Evolutionary conservation across 2,888 invertebrate species (phyloP).

Genomic region (Bedellia somnulentella): DNA sequence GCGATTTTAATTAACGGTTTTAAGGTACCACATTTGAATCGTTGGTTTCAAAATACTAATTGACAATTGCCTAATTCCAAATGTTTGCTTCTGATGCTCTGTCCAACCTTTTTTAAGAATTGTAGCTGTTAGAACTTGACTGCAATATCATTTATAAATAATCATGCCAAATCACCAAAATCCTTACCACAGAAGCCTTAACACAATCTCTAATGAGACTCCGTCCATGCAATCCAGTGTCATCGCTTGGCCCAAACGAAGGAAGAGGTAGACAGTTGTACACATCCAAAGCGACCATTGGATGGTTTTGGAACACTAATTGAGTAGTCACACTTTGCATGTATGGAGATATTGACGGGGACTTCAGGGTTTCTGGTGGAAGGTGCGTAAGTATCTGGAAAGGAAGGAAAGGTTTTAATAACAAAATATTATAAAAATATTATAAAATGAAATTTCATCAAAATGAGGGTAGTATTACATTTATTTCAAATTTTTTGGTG

Average conservation of each 20-base stretch:
- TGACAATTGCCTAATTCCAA: no score
- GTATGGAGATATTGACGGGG: constrained; percentile 41
- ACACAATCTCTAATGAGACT: constrained; percentile 63
- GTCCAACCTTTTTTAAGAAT: no score
- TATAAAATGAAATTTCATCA: no score
- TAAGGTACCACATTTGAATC: no score
- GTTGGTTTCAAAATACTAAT: no score
- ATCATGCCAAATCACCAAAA: no score
- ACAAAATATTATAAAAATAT: neutral
- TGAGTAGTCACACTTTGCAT: constrained; percentile 53
- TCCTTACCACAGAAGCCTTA: constrained; percentile 48
- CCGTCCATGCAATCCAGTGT: constrained; percentile 55
- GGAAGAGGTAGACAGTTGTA: constrained; percentile 46
- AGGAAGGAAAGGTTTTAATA: constrained; percentile 8
- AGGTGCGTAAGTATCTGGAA: constrained; percentile 33
- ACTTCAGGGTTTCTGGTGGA: constrained; percentile 21
- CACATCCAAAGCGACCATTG: constrained; percentile 49
- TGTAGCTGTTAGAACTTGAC: no score
- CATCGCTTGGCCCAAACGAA: constrained; percentile 48
- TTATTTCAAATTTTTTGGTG: no score
- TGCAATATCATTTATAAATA: no score
- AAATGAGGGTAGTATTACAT: no score
- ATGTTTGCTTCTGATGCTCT: no score
- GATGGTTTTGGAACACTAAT: constrained; percentile 49
- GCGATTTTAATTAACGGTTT: no score